These are phyloP conservation scores for Nothoprocta perdicaria DNA, from an alignment of 2,113 vertebrate genomes.

Conservation along the genomic window DNA sequence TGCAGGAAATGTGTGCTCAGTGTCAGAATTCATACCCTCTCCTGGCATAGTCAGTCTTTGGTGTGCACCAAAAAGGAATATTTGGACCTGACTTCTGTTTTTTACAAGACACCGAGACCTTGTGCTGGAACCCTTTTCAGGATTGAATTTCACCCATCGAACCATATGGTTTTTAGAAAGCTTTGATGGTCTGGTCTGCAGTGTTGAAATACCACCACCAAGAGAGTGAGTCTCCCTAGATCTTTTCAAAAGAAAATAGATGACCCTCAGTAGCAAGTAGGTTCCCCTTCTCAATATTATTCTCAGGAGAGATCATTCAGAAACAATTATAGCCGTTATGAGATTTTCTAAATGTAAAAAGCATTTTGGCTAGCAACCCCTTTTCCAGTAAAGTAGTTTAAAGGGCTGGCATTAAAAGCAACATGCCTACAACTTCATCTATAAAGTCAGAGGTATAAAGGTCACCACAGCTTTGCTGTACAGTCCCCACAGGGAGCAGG, in stretches of 20 bases:
- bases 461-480: rapidly evolving
- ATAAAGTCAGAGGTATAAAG: background rate
- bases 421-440: background rate
- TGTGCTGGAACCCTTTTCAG: conserved; percentile 48
- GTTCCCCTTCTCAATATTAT: background rate
- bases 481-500: rapidly evolving
- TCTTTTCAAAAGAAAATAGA: background rate
- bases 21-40: background rate
- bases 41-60: background rate
- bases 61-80: background rate
- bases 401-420: background rate
- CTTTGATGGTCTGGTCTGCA: background rate
- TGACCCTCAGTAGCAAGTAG: background rate
- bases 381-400: background rate
- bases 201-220: background rate
- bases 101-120: background rate
- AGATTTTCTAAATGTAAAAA: background rate
- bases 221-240: background rate
- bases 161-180: background rate
- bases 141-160: conserved; percentile 17
- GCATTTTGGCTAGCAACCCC: background rate
- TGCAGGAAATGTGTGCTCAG: background rate
- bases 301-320: background rate
- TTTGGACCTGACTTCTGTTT: background rate
- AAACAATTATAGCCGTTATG: background rate